Evolutionary conservation across 2,888 invertebrate genomes (phyloP).

Genomic region (Adelognathus sp.): DNA sequence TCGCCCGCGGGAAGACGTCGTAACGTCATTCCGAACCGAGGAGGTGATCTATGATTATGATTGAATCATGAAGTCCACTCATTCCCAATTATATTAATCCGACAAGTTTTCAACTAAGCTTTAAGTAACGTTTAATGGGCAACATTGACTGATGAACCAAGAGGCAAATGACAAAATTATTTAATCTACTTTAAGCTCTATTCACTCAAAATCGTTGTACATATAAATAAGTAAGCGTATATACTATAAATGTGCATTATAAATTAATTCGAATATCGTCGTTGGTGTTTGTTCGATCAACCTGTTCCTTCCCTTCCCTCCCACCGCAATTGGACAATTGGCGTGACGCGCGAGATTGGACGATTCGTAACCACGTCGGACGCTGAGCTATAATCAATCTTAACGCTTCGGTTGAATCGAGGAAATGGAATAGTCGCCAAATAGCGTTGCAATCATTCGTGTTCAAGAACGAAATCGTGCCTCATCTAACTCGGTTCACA

Average conservation of each 20-base stretch:
- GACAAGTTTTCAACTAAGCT: neutral
- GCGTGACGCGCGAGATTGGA: neutral
- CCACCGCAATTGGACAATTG: neutral
- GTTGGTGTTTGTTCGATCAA: neutral
- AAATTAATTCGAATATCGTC: conserved; percentile 54
- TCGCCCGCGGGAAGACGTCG: neutral
- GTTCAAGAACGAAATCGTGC: neutral
- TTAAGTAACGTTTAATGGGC: conserved; percentile 1
- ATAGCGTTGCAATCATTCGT: conserved; percentile 4
- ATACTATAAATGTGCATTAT: conserved; percentile 53
- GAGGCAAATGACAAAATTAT: neutral
- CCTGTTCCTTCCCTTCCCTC: too few species aligned
- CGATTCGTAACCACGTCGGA: neutral
- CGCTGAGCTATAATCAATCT: too few species aligned
- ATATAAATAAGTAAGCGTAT: conserved; percentile 63
- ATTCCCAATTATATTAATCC: neutral
- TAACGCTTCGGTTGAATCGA: too few species aligned
- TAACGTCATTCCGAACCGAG: neutral
- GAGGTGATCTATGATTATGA: neutral
- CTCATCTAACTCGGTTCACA: neutral
- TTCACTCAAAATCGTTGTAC: conserved; percentile 65
- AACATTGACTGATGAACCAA: conserved; percentile 8
- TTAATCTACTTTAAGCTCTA: neutral
- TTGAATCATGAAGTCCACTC: neutral
- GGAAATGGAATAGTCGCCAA: conserved; percentile 25